Conservation (phyloP, 2,113 vertebrate species). For the Nycticorax nycticorax region DNA sequence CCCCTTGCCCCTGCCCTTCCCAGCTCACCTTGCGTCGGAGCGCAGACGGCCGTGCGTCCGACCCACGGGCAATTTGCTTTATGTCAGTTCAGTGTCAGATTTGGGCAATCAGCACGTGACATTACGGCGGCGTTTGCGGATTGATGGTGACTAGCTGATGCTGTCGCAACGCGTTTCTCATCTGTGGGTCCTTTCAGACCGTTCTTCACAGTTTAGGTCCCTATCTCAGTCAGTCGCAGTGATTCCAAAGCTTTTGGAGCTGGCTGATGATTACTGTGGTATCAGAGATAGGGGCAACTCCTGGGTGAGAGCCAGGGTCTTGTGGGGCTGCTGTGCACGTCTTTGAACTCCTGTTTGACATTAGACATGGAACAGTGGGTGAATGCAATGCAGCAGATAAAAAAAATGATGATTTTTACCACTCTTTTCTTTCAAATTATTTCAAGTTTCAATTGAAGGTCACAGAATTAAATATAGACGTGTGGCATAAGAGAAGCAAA, state of each 20-base stretch:
- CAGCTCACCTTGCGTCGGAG: background rate
- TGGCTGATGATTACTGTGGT: background rate
- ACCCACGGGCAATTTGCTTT: background rate
- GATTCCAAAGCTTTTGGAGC: background rate
- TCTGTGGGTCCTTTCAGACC: background rate
- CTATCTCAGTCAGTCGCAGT: background rate
- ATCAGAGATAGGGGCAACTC: background rate
- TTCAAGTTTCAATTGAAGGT: background rate
- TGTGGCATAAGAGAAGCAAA: background rate
- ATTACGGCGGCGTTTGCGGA: fast-evolving
- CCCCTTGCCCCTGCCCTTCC: background rate
- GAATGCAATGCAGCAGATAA: background rate
- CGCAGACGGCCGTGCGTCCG: fast-evolving
- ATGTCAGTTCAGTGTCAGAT: background rate
- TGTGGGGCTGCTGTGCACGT: fast-evolving
- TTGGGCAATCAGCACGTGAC: background rate
- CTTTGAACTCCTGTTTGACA: background rate
- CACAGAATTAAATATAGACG: background rate
- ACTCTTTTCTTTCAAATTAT: background rate
- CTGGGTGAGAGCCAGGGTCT: background rate
- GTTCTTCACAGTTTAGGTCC: background rate
- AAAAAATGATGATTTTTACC: background rate
- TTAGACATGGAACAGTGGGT: background rate
- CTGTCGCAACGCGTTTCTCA: background rate
- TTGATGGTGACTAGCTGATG: background rate